Conservation (phyloP, 2,888 invertebrate species). For the Amphipoea lucens region DNA sequence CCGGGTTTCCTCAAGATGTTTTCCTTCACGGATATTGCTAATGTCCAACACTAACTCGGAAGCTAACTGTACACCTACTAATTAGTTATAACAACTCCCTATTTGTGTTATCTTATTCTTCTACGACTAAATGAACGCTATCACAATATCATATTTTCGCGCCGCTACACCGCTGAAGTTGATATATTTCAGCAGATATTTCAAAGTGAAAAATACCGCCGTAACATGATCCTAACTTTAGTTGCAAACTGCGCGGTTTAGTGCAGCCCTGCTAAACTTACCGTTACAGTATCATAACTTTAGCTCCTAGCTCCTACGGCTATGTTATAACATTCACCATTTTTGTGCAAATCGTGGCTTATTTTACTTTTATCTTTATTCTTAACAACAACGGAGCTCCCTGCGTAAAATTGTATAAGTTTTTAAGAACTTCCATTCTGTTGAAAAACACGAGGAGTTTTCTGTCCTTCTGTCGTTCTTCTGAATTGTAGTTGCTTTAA, state of each 20-base stretch:
- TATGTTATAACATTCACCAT: conserved; percentile 22
- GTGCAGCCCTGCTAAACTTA: conserved; percentile 42
- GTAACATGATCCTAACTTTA: conserved; percentile 37
- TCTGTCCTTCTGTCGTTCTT: background rate
- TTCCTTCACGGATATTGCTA: background rate
- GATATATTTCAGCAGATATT: conserved; percentile 41
- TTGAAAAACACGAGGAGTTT: background rate
- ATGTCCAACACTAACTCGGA: too few species aligned
- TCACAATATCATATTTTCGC: conserved; percentile 20
- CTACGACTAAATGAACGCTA: conserved; percentile 14
- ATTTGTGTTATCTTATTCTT: background rate
- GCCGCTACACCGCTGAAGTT: conserved; percentile 27
- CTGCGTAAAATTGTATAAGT: conserved; percentile 2
- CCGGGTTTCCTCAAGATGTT: background rate
- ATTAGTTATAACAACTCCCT: background rate
- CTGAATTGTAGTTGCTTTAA: background rate
- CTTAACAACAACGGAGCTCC: background rate
- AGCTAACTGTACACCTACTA: background rate
- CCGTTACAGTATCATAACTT: conserved; percentile 49
- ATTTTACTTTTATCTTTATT: conserved; percentile 12
- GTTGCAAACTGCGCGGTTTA: conserved; percentile 40
- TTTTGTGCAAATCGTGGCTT: conserved; percentile 20
- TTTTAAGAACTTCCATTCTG: background rate
- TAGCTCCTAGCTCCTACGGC: background rate
- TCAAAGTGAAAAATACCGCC: conserved; percentile 40